These are phyloP conservation scores for Physocephala rufipes DNA, from an alignment of 2,888 invertebrate genomes.

Conservation along the genomic window DNA sequence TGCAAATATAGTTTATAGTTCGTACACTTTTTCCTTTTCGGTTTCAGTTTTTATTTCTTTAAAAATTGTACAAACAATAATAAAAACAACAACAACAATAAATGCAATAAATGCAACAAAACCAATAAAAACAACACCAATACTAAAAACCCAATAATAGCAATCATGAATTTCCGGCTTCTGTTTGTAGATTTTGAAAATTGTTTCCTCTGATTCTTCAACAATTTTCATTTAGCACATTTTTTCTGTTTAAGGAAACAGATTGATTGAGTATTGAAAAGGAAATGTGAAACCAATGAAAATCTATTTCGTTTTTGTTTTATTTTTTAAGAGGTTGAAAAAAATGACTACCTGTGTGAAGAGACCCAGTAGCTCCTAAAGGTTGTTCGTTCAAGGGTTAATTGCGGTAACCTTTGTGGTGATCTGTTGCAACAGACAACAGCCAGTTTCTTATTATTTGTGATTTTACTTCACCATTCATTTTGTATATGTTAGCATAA, in stretches of 20 bases:
- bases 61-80: no score
- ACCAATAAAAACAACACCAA: no score
- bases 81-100: no score
- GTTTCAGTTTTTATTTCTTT: no score
- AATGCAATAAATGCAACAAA: no score
- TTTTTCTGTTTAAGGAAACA: slow-evolving; percentile 4
- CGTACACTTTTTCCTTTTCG: no score
- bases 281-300: not conserved
- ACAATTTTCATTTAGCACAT: not conserved
- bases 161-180: not conserved
- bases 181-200: not conserved
- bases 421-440: not conserved
- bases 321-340: not conserved
- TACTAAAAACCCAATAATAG: no score
- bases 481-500: not conserved
- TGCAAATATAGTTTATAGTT: no score
- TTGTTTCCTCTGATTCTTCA: not conserved
- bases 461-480: not conserved
- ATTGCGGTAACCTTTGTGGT: slow-evolving; percentile 21
- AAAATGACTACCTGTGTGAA: no score
- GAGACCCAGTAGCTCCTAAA: not conserved
- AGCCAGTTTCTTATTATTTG: no score
- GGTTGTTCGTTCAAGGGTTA: slow-evolving; percentile 5
- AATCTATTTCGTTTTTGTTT: not conserved
- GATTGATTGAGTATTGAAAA: slow-evolving; percentile 17